Base-by-base conservation (phyloP, 2,888 invertebrate genomes). In the Cyaniris semiargus region DNA sequence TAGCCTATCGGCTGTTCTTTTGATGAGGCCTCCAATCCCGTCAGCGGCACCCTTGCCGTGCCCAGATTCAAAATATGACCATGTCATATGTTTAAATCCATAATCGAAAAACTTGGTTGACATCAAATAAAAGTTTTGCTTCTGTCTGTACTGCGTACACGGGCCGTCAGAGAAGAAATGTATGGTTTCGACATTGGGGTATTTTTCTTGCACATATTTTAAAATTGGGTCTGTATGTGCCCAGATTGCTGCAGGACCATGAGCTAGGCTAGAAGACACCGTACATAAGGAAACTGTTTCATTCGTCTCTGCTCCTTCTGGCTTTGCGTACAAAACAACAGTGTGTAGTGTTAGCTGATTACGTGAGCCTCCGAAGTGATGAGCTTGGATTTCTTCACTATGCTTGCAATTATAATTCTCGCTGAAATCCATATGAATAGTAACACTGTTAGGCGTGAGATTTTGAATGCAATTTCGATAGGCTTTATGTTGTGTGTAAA, bases 171-270 rank as follows among this genome's bases (percentile, higher is more conserved):
- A 78, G 71, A 77, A 80, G 74, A 78, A 78, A 71, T 78, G 80
- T 18, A 80, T 34, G 48, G 10, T 70, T 38, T 75, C 66, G n/a
- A 79, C 60, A 70, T 56, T 48, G 56, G 78, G 79, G 53, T 44
- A 76, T 70, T 76, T 76, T 18, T 60, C 60, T 74, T 44, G 77
- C 18, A 78, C 75, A 21, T 70, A 6, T 13, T 18, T 76, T 23
- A 76, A 72, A 27, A 78, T 70, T 27, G 77, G 79, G n/a, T 38
- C 38, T 13, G 79, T 71, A 78, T 81, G 81, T 13, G 79, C 81
- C 80, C 81, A 80, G 34, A 81, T 80, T 23, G 79, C 77, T 18
- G 56, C 72, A 56, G 79, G 81, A 21, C 71, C 66, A 66, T 80
- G 80, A 27, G 77, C 58, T 15, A 21, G 76, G 31, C 44, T 53